These are phyloP conservation scores for Acanthoscelides obtectus DNA, from an alignment of 2,888 invertebrate species.

Conservation along the genomic window DNA sequence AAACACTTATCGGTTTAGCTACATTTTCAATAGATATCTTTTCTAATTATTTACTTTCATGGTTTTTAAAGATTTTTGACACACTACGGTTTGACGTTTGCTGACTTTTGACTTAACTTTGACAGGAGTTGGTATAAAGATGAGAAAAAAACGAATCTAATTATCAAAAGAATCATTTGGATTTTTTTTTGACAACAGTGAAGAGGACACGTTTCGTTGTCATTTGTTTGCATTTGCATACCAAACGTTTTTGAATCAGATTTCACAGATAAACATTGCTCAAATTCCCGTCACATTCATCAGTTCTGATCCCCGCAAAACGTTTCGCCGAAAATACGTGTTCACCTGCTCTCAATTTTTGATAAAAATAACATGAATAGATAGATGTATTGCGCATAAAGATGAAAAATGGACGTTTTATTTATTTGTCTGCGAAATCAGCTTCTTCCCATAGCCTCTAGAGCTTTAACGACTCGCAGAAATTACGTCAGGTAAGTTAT, in stretches of 20 bases:
- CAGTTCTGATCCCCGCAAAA: neutral
- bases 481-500: slow-evolving; percentile 32
- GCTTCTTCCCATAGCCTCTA: slow-evolving; percentile 26
- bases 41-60: no score
- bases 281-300: neutral
- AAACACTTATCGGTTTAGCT: neutral
- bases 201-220: no score
- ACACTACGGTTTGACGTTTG: no score
- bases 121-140: no score
- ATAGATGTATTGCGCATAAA: slow-evolving; percentile 19
- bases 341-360: neutral
- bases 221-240: neutral
- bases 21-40: neutral
- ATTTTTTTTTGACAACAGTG: no score
- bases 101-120: no score
- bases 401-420: slow-evolving; percentile 40
- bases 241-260: neutral
- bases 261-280: neutral
- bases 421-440: slow-evolving; percentile 27
- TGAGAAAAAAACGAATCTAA: no score
- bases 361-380: neutral
- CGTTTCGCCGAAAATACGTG: neutral
- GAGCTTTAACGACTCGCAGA: slow-evolving; percentile 25
- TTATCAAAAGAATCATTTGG: no score
- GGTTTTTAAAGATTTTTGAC: no score